Evolutionary conservation across 2,888 invertebrate genomes (phyloP).

Genomic region (Trissoscelio sp.): DNA sequence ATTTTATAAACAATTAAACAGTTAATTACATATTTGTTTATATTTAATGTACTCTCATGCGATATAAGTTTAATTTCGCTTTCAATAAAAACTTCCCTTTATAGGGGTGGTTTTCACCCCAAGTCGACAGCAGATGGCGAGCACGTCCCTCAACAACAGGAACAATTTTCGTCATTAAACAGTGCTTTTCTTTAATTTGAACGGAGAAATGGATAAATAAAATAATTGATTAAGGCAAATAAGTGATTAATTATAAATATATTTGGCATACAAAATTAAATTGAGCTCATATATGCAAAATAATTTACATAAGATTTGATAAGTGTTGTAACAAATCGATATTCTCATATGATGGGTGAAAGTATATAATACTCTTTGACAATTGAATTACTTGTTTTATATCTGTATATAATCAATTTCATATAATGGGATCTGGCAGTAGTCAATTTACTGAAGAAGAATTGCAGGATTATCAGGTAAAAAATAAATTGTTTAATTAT

Average conservation of each 20-base stretch:
- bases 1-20: too few species aligned
- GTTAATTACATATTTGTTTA: too few species aligned
- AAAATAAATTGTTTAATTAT: conserved; percentile 13
- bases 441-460: conserved; percentile 95
- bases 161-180: neutral
- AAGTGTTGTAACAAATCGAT: conserved; percentile 2
- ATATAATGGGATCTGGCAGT: conserved; percentile 90
- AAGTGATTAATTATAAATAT: neutral
- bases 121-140: conserved; percentile 24
- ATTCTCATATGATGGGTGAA: conserved; percentile 7
- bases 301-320: neutral
- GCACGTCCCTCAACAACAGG: conserved; percentile 23
- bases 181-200: neutral
- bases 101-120: neutral
- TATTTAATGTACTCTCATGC: too few species aligned
- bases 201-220: too few species aligned
- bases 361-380: neutral
- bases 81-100: neutral
- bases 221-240: neutral
- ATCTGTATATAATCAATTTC: neutral
- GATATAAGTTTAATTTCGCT: neutral
- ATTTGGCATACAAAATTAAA: neutral
- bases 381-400: neutral
- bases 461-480: conserved; percentile 94
- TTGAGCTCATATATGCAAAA: neutral